Evolutionary conservation across 2,797 vertebrate genomes (phyloP).

Genomic region (Cichlasoma orientale): DNA sequence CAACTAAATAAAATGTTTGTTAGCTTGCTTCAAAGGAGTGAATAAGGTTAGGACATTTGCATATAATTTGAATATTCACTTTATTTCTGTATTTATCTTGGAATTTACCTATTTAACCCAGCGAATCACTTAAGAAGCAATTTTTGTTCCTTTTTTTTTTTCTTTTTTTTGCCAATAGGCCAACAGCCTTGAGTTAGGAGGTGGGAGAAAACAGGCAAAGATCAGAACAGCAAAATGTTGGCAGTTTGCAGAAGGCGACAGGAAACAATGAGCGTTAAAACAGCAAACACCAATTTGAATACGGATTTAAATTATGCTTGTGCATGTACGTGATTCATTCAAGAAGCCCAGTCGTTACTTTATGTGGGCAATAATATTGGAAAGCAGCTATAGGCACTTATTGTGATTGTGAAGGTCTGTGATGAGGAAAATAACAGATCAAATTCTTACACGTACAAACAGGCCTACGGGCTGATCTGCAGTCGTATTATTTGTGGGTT

Average conservation of each 20-base stretch:
- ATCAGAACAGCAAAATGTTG: neutral
- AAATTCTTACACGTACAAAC: neutral
- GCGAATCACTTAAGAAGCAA: neutral
- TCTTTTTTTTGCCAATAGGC: no score
- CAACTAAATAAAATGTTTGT: neutral
- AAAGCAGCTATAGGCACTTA: neutral
- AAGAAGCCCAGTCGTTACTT: neutral
- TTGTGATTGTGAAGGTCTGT: neutral
- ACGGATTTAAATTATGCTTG: neutral
- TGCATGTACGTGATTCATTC: neutral
- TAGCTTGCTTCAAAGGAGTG: neutral
- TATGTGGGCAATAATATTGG: neutral
- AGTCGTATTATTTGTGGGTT: neutral
- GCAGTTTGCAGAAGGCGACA: neutral
- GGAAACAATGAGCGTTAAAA: neutral
- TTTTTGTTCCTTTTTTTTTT: neutral
- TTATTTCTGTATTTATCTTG: neutral
- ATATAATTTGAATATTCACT: neutral
- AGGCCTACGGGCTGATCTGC: neutral
- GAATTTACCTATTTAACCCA: neutral
- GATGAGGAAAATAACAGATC: neutral
- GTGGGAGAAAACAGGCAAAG: neutral
- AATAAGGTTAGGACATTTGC: neutral
- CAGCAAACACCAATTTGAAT: neutral
- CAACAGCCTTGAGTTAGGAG: neutral